Base-by-base conservation (phyloP, 2,888 invertebrate species). In the Melanargia galathea region DNA sequence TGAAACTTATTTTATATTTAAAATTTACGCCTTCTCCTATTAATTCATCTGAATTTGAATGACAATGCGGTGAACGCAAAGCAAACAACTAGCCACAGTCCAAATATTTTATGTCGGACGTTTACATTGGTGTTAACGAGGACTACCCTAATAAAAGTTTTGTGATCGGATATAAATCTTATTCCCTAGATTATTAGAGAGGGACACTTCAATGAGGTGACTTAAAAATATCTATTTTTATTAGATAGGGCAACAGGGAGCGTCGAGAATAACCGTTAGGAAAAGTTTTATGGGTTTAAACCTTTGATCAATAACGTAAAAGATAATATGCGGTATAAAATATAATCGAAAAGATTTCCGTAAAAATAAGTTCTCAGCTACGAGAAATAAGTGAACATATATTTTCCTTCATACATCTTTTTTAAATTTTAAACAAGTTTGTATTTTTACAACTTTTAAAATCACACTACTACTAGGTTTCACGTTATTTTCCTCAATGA, bases 111-210 rank as follows among this genome's bases (percentile, higher is more conserved):
- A 87, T 79, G 73, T 70, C 69, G 67, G 84, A 86, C 87, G 73
- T 87, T 88, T 83, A 91, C 90, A 86, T 75, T 78, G 80, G 90
- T 87, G 90, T 90, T 91, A 91, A 91, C 90, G 90, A 91, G 84
- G 72, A 74, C 75, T 73, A 78, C 82, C 79, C 73, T 85, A 79
- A 88, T 88, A 90, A 90, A 90, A 83, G 78, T 82, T 81, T 87
- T 86, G 83, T 84, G 78, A 78, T 73, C 75, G 73, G 65, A 82
- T 83, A 89, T 90, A 90, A 90, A 90, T 90, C 90, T 85, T 62
- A 51, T 45, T 61, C 65, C 70, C 72, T 72, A 71, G 70, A 74
- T 72, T n/a, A n/a, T 70, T 72, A 73, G 75, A 73, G 79, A 73
- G 73, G 78, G 82, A 83, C 79, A 78, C 78, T 77, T 83, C 79